Evolutionary conservation across 2,113 vertebrate genomes (phyloP).

Genomic region (Porphyrio hochstetteri): DNA sequence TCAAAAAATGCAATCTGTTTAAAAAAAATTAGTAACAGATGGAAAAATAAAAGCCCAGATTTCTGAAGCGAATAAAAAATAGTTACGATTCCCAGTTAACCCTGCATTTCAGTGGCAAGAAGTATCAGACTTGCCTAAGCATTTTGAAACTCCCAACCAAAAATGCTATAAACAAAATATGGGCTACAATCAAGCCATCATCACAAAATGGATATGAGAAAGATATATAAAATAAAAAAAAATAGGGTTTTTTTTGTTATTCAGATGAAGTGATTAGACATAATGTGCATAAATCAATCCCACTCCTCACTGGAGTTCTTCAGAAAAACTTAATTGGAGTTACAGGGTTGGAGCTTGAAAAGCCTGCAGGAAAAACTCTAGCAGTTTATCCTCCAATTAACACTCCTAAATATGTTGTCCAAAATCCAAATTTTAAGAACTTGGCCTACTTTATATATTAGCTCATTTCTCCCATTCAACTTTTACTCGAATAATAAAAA

Average conservation of each 20-base stretch:
- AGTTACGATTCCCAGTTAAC: not conserved
- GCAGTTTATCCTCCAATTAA: not conserved
- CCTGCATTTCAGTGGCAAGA: not conserved
- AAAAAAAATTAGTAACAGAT: conserved; percentile 1
- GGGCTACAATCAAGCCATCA: not conserved
- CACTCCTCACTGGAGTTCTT: not conserved
- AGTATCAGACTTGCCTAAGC: not conserved
- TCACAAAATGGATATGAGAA: not conserved
- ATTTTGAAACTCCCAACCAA: not conserved
- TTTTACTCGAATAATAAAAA: not conserved
- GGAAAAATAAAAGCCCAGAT: not conserved
- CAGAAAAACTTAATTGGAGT: not conserved
- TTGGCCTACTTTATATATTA: not conserved
- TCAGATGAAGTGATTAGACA: not conserved
- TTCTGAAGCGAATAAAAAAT: conserved; percentile 12
- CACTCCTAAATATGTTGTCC: not conserved
- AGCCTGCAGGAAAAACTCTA: not conserved
- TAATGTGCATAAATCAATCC: not conserved
- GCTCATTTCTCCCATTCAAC: not conserved
- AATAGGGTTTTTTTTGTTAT: rapidly evolving
- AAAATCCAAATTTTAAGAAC: not conserved
- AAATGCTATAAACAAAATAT: not conserved
- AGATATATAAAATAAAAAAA: too few species aligned
- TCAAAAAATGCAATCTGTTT: not conserved
- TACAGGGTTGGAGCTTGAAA: not conserved